Conservation (phyloP, 2,888 invertebrate species). For the Synanthedon andrenaeformis region DNA sequence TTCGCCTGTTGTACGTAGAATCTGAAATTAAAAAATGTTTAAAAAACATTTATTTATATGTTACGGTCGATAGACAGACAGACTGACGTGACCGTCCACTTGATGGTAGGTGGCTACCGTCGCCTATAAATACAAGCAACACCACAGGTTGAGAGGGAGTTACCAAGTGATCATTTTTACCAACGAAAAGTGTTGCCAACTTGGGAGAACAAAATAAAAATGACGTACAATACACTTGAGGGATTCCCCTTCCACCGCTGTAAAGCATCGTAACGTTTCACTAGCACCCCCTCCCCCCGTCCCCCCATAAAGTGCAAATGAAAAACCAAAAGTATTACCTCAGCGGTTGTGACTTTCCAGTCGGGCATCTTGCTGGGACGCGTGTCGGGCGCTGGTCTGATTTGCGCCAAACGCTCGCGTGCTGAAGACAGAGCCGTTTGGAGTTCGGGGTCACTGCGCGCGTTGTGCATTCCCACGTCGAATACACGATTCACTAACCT, state of each 20-base stretch:
- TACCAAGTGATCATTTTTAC: no score
- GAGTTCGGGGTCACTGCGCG: slow-evolving; percentile 86
- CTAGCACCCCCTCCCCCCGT: no score
- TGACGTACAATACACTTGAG: no score
- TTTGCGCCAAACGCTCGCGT: slow-evolving; percentile 80
- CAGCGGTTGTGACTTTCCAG: slow-evolving; percentile 78
- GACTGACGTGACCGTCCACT: no score
- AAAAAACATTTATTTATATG: not conserved
- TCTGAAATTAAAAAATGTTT: slow-evolving; percentile 19
- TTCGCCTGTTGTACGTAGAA: slow-evolving; percentile 43
- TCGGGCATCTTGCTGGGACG: slow-evolving; percentile 74
- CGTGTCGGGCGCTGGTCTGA: slow-evolving; percentile 84
- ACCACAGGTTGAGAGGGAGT: no score
- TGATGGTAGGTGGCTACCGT: no score
- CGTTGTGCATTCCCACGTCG: slow-evolving; percentile 85
- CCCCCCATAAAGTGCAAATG: no score
- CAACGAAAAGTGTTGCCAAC: no score
- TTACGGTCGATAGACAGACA: not conserved
- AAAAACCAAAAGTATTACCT: slow-evolving; percentile 18
- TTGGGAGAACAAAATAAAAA: no score
- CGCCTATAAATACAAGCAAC: no score
- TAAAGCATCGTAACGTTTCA: no score
- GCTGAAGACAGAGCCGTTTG: slow-evolving; percentile 85
- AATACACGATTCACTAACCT: not conserved
- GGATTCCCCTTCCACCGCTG: no score